A percentile compares a stretch with the other conserved stretches of the same genome.
Evolutionary conservation across 2,888 invertebrate species (phyloP).

Genomic region (Sinhomidia bicolor): DNA sequence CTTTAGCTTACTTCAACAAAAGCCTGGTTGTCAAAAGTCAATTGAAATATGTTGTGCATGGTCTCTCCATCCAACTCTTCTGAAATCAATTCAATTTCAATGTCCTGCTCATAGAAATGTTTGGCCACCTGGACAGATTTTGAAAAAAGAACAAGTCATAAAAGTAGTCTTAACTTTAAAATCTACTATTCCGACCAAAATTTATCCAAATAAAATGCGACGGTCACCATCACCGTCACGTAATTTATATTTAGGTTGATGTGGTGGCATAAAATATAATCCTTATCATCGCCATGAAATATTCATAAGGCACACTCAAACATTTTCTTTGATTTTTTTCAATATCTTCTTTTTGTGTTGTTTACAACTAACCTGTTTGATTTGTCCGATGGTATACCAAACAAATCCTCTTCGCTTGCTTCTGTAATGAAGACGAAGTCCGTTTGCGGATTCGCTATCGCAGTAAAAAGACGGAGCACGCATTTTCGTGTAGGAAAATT

Average conservation of each 20-base stretch:
- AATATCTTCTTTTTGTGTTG: neutral
- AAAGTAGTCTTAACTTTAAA: neutral
- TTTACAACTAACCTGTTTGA: conserved; percentile 86
- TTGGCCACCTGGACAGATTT: conserved; percentile 89
- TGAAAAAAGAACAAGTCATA: neutral
- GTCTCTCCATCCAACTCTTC: conserved; percentile 95
- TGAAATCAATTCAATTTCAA: conserved; percentile 93
- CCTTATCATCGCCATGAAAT: neutral
- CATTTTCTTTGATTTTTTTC: neutral
- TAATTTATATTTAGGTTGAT: too few species aligned
- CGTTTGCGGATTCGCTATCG: conserved; percentile 96
- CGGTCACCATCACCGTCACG: neutral
- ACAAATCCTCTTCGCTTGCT: conserved; percentile 96
- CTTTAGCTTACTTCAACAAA: conserved; percentile 86
- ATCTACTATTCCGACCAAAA: conserved; percentile 12
- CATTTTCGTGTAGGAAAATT: conserved; percentile 95
- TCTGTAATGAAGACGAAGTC: conserved; percentile 95
- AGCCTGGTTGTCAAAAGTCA: conserved; percentile 96
- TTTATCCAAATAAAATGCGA: conserved; percentile 1
- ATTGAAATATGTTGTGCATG: conserved; percentile 95
- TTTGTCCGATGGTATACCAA: conserved; percentile 98
- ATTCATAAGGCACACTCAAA: neutral
- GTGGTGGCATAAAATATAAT: neutral
- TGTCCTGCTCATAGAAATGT: conserved; percentile 96
- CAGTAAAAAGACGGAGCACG: conserved; percentile 98